Base-by-base conservation (phyloP, 2,113 vertebrate species). In the Campylomormyrus tamandua region DNA sequence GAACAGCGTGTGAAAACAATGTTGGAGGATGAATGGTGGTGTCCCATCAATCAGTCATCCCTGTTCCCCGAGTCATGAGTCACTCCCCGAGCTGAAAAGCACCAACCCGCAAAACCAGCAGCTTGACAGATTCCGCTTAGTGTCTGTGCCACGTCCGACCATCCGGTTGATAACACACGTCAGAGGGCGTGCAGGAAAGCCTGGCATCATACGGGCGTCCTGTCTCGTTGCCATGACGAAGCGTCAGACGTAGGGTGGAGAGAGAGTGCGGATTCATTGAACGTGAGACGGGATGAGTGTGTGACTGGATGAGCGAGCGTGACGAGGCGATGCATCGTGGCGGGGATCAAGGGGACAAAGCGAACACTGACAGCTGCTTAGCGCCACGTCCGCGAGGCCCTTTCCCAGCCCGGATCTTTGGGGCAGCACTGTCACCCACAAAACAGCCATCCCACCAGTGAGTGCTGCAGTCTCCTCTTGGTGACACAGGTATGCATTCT, bases 291-390 rank as follows among this genome's bases (percentile, higher is more conserved):
- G 19, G n/a, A 49, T 62, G 39, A 39, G 52, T 7, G 39, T 77
- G 80, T 46, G 17, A 83, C n/a, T 5, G 52, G 89, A 48, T n/a
- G 85, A 66, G 85, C 50, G 46, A 52, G 84, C 83, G 83, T 80
- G 74, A 90, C 85, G 87, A 45, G 87, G 74, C 45, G 66, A 90
- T 56, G 83, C 52, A 89, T 90, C 62, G 87, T 17, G 31, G 87
- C 70, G 39, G 21, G 48, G 46, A 89, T 87, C 35, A 39, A 77
- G 15, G 88, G 58, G 58, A 19, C 3, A 42, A 27, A 17, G 74
- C 77, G 48, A 66, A 62, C 74, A 50, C 84, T 77, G 88, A 74
- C 74, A 90, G 89, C 53, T 88, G 88, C 90, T 89, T 50, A 83
- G 17, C 17, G 24, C 17, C 39, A 10, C 15, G 83, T 90, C 86